phyloP scores from a whole-genome alignment of 2,797 vertebrate species.

The Thaleichthys pacificus region DNA sequence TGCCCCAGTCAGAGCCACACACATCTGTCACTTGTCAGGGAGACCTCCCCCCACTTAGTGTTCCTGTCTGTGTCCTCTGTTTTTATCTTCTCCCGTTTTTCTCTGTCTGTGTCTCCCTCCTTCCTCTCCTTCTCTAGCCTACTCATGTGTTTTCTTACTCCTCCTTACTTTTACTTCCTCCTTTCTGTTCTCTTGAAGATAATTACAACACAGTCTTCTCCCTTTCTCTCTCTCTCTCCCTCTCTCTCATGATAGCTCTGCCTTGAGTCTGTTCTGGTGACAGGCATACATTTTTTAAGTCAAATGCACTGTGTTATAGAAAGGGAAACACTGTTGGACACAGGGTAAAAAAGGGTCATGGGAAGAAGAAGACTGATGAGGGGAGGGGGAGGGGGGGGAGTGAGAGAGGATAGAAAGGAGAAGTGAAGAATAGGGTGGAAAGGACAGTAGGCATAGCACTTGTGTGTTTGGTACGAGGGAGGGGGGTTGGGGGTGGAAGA shows the following conservation, averaged over 20 bases:
- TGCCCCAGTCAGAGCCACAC: neutral
- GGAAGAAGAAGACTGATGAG: conserved; percentile 29
- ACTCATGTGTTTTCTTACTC: neutral
- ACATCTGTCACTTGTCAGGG: neutral
- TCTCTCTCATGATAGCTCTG: neutral
- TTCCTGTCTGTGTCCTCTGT: neutral
- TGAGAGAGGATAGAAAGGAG: conserved; percentile 50
- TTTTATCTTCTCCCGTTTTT: neutral
- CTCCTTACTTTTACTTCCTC: neutral
- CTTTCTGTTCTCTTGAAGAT: neutral
- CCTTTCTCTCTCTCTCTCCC: conserved; percentile 9
- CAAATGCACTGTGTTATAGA: conserved; percentile 56
- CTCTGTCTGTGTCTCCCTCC: conserved; percentile 1
- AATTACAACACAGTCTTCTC: conserved; percentile 3
- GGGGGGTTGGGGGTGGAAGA: too few species aligned
- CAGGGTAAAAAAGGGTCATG: too few species aligned
- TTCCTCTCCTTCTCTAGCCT: conserved; percentile 3
- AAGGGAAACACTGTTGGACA: conserved; percentile 52
- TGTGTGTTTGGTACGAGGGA: too few species aligned
- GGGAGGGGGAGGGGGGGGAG: conserved; percentile 2
- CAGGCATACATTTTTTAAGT: conserved; percentile 61
- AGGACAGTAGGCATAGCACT: too few species aligned
- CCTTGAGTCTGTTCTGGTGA: conserved; percentile 39
- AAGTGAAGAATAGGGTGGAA: conserved; percentile 32
- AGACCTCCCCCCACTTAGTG: neutral